Conservation (phyloP, 1,140 invertebrate species). For the Bombus waltoni region DNA sequence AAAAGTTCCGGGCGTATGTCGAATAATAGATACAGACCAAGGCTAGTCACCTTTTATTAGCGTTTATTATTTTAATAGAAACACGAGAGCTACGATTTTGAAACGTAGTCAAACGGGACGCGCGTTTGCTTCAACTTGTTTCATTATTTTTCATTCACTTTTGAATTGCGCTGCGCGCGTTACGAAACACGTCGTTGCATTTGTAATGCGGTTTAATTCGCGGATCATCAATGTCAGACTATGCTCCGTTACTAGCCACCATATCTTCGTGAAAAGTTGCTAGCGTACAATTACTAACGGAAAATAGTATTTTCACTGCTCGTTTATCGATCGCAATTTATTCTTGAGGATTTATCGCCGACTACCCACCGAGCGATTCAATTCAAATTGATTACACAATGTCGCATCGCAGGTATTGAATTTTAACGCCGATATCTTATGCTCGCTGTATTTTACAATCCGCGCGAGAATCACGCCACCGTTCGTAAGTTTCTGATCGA, state of each 20-base stretch:
- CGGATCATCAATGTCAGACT: conserved; percentile 42
- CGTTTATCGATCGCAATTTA: conserved; percentile 30
- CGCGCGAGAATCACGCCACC: neutral
- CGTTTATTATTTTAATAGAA: no score
- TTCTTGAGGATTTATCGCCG: conserved; percentile 11
- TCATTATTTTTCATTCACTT: no score
- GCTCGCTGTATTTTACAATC: no score
- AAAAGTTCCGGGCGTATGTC: no score
- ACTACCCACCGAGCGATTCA: neutral
- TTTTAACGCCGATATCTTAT: conserved; percentile 17
- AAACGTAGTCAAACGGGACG: no score
- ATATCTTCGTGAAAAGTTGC: conserved; percentile 26
- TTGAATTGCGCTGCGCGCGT: no score
- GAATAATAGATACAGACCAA: no score
- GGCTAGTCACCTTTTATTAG: no score
- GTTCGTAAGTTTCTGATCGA: neutral
- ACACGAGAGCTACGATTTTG: no score
- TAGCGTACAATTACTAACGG: neutral
- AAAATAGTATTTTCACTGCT: conserved; percentile 25
- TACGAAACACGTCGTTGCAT: neutral
- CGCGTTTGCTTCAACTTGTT: no score
- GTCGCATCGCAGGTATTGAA: neutral
- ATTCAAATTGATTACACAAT: conserved; percentile 18
- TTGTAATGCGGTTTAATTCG: conserved; percentile 46
- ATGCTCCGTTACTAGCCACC: conserved; percentile 3